Evolutionary conservation across 2,797 vertebrate species (phyloP), one percentile per base, ranked within the genome.

Genomic region (Pangasius sanitwongsei): DNA sequence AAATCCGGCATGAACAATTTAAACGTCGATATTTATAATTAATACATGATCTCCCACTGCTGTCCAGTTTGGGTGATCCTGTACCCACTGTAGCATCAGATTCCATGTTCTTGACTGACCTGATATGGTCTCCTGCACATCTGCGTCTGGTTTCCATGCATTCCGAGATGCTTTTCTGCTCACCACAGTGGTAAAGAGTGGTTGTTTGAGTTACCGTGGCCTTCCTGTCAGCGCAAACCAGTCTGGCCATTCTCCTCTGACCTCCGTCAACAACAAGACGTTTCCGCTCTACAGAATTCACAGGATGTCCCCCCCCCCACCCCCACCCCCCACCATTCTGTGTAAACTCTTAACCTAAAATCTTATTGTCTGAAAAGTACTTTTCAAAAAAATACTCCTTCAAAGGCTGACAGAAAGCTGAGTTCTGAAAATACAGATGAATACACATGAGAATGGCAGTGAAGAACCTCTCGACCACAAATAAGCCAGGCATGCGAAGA

Each of bases 401-500:
- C 69, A 70, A 87, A 86, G 50, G 37, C 7, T 53, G 41, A 85
- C 53, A n/a, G 72, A 89, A 55, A 87, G 88, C 53, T 70, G 15
- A 37, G 25, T 77, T n/a, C 44, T 28, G 34, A 13, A 77, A 50
- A 28, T 75, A 75, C 50, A 50, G 69, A 23, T 6, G 6, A 12
- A 11, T 20, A 25, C 18, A 74, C 18, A 7, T 57, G 12, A 72
- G 53, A 55, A 84, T 59, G 50, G 31, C 86, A 85, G 65, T 2
- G 34, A 77, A 41, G 59, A n/a, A n/a, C 41, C 63, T 85, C n/a
- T 20, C 4, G 61, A 65, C 13, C 59, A 44, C 82, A 88, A 31
- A 31, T 13, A 25, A 48, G 20, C 18, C 53, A 75, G 16, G 25
- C n/a, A 18, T 28, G 34, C 2, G 20, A 75, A 55, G 18, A 34